Base-by-base conservation (phyloP, 1,140 invertebrate genomes). In the Scaptomyza hsui region DNA sequence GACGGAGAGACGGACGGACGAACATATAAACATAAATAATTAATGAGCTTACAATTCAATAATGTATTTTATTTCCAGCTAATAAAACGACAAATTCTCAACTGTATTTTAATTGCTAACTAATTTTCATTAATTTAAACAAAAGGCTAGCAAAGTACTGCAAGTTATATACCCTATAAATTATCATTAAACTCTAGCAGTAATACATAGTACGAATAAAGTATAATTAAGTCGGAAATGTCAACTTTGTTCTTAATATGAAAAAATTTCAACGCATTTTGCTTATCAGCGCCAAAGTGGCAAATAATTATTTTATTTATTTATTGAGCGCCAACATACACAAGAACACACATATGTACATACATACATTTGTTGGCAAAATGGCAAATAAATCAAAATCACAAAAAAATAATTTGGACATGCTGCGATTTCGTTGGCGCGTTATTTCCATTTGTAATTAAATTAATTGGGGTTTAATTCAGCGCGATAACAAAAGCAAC, bases 381-480 rank as follows among this genome's bases (percentile, higher is more conserved):
- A 60, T 70, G 47, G 72, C 63, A 86, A 75, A 85, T 85, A 85
- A 85, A 85, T 85, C 81, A 85, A 81, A 81, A 71, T 57, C 69
- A 61, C 61, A 74, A 77, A 80, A 9, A 21, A 21, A 21, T 21
- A 4, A 73, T 61, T 73, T 77, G 79, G 81, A 82, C 79, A 80
- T 74, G 42, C 45, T 62, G 59, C 57, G 45, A 51, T 21, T 60
- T 53, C 47, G 32, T 39, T 32, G 63, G 45, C 78, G 85, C 78
- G 85, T 78, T 89, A 85, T 85, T 78, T 80, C 72, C 81, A 90
- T 90, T 90, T 90, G 89, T 90, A 90, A 90, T 89, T 90, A 83
- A 90, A 90, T 90, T 90, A 90, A 90, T 90, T 90, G 89, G 77
- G 89, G 79, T 90, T 90, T 90, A 90, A 90, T 90, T 90, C 83